Evolutionary conservation across 2,113 vertebrate species (phyloP).

Genomic region (Pituophis catenifer): DNA sequence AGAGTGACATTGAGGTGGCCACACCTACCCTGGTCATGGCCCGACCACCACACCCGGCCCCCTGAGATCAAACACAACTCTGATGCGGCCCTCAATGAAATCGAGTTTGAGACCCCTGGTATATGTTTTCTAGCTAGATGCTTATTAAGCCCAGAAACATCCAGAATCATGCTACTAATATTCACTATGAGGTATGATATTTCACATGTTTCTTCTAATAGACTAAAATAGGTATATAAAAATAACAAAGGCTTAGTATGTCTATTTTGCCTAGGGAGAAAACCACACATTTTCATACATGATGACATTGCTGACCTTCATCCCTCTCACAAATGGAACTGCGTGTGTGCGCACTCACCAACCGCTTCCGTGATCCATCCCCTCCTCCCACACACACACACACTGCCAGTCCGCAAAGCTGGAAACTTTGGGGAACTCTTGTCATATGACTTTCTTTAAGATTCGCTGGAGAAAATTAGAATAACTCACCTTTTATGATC

Average conservation of each 20-base stretch:
- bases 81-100: too few species aligned
- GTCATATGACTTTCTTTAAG: too few species aligned
- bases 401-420: too few species aligned
- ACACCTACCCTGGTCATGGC: too few species aligned
- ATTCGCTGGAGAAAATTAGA: neutral
- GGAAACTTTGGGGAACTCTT: too few species aligned
- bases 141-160: neutral
- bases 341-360: too few species aligned
- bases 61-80: too few species aligned
- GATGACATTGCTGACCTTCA: neutral
- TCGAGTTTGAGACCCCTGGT: neutral
- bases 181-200: neutral
- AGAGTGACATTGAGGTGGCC: too few species aligned
- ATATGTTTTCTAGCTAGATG: neutral
- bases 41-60: too few species aligned
- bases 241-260: neutral
- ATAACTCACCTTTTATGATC: neutral
- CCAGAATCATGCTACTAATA: neutral
- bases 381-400: too few species aligned
- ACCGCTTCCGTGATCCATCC: too few species aligned
- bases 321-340: neutral
- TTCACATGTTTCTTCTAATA: neutral
- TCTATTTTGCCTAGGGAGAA: neutral
- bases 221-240: neutral
- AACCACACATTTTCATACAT: neutral